phyloP scores from a whole-genome alignment of 2,888 invertebrate genomes.

The Penaeus monodon region DNA sequence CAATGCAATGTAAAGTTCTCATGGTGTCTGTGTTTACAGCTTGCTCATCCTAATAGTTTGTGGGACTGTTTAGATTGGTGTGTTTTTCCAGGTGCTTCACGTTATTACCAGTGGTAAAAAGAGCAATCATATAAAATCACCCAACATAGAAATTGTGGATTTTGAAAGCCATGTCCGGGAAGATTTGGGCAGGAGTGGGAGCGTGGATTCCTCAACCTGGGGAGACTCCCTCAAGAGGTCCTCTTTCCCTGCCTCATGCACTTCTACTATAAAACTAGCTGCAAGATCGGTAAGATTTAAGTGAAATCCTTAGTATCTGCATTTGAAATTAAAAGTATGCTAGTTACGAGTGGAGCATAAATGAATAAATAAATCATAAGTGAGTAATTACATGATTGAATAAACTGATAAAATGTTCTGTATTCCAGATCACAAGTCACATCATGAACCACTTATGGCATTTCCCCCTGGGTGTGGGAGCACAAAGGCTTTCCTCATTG shows the following conservation, averaged over 20 bases:
- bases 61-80: not conserved
- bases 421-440: slow-evolving; percentile 81
- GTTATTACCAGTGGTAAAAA: slow-evolving; percentile 69
- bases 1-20: too few relatives aligned
- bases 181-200: slow-evolving; percentile 64
- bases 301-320: not conserved
- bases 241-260: slow-evolving; percentile 57
- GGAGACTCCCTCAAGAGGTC: slow-evolving; percentile 64
- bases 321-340: too few relatives aligned
- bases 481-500: slow-evolving; percentile 87
- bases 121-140: slow-evolving; percentile 42
- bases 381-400: too few relatives aligned
- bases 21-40: too few relatives aligned
- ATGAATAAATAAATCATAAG: too few relatives aligned
- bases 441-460: slow-evolving; percentile 92
- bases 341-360: too few relatives aligned
- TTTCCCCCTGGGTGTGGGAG: slow-evolving; percentile 88
- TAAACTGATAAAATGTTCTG: not conserved
- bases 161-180: slow-evolving; percentile 67
- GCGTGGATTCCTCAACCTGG: slow-evolving; percentile 28
- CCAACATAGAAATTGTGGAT: slow-evolving; percentile 65
- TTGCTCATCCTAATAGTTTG: too few relatives aligned
- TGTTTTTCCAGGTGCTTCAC: slow-evolving; percentile 69
- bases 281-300: slow-evolving; percentile 74
- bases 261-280: slow-evolving; percentile 76